Evolutionary conservation across 2,113 vertebrate genomes (phyloP), one percentile per base, ranked within the genome.

Genomic region (Falco punctatus): DNA sequence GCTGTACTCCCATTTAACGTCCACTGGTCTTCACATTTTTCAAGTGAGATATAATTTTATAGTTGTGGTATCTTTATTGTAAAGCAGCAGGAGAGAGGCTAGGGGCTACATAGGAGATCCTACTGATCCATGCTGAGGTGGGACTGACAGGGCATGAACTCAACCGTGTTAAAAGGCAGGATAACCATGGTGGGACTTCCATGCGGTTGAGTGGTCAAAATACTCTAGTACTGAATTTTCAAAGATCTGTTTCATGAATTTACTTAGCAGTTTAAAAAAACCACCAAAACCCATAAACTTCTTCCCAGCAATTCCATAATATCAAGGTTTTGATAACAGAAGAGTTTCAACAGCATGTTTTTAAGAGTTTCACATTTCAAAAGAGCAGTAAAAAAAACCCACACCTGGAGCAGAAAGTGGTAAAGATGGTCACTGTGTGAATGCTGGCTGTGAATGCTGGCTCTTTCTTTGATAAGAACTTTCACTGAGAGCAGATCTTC

Each of bases 371-470:
- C 48, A 75, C 35, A 26, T 86, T 91, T 86, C n/a, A 82, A 77
- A 28, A 73, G 19, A 42, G 17, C 5, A 77, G 27, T n/a, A 44
- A 85, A 69, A 69, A 59, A 70, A 13, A 5, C 38, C 38, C 38
- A 10, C 15, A 27, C 5, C 26, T 58, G 26, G 54, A 66, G 27
- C 28, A 83, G 44, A 79, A 75, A 40, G 18, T 64, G 5, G 8
- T 30, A 44, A 75, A 79, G 27, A 44, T 15, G 13, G 3, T 38
- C 5, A 0, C 12, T 73, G 13, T 15, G 21, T 77, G 28, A 59
- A 28, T 33, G 10, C 1, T 10, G 4, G 0, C 15, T 15, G 21
- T 77, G 28, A 59, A 28, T 33, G 10, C 1, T 10, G 4, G 0
- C 15, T 51, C 27, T 62, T 90, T 58, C 17, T 77, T 49, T 75